phyloP scores from a whole-genome alignment of 2,888 invertebrate genomes.

The Aphrophora alni region DNA sequence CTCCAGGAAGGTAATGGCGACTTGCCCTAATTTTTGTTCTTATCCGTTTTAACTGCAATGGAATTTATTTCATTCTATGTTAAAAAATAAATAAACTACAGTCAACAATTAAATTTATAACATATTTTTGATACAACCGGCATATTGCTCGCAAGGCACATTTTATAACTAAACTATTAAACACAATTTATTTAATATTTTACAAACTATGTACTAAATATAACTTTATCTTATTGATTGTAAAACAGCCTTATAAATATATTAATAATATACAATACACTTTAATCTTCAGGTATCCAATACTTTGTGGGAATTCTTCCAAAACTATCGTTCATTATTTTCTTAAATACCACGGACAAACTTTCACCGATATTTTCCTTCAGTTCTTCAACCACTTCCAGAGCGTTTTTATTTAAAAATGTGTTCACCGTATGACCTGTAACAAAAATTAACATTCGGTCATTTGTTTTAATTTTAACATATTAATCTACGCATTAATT shows the following conservation, averaged over 20 bases:
- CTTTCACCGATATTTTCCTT: slow-evolving; percentile 64
- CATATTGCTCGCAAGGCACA: too few species aligned
- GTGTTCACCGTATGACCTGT: slow-evolving; percentile 64
- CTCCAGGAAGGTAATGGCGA: too few species aligned
- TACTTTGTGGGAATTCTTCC: slow-evolving; percentile 64
- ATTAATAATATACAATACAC: not conserved
- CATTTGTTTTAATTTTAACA: too few species aligned
- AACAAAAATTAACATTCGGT: not conserved
- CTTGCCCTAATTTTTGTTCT: too few species aligned
- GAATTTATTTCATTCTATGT: too few species aligned
- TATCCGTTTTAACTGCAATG: too few species aligned
- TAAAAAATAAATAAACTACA: too few species aligned
- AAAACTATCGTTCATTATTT: slow-evolving; percentile 65
- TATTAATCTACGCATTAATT: too few species aligned
- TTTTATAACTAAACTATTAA: not conserved
- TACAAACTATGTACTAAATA: not conserved
- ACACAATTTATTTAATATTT: not conserved
- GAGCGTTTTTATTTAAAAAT: slow-evolving; percentile 65
- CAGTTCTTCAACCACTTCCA: slow-evolving; percentile 65
- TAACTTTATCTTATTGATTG: not conserved
- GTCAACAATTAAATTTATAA: too few species aligned
- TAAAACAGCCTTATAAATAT: not conserved
- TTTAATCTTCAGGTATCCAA: slow-evolving; percentile 57
- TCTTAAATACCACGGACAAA: slow-evolving; percentile 63
- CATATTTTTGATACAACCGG: too few species aligned